These are phyloP conservation scores for Leptogaster cylindrica DNA, from an alignment of 2,888 invertebrate genomes.

Conservation along the genomic window DNA sequence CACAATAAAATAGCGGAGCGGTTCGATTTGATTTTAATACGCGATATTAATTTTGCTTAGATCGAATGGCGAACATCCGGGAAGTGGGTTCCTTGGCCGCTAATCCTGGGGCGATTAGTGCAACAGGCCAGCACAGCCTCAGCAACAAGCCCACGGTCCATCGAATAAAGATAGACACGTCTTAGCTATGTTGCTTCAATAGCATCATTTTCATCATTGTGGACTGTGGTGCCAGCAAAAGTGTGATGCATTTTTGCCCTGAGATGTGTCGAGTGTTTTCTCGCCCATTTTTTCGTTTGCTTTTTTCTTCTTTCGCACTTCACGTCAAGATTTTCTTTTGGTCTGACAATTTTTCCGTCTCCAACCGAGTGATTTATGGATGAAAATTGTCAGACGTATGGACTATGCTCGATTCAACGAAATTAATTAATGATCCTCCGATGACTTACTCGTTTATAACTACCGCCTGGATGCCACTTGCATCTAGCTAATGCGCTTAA, in stretches of 20 bases:
- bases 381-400: conserved; percentile 18
- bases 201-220: background rate
- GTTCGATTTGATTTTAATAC: background rate
- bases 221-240: too few species aligned
- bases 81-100: background rate
- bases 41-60: background rate
- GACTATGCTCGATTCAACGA: background rate
- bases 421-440: conserved; percentile 33
- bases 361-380: conserved; percentile 33
- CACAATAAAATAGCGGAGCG: conserved; percentile 1
- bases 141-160: too few species aligned
- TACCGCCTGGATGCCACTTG: conserved; percentile 9
- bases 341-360: background rate
- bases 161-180: too few species aligned
- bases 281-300: background rate
- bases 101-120: too few species aligned
- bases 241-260: background rate
- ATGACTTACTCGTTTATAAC: conserved; percentile 31
- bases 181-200: too few species aligned
- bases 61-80: background rate
- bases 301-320: background rate
- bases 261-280: background rate
- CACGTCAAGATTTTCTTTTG: background rate
- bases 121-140: too few species aligned
- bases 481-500: too few species aligned